phyloP scores from a whole-genome alignment of 2,113 vertebrate genomes.

The Heterotilapia buettikoferi region DNA sequence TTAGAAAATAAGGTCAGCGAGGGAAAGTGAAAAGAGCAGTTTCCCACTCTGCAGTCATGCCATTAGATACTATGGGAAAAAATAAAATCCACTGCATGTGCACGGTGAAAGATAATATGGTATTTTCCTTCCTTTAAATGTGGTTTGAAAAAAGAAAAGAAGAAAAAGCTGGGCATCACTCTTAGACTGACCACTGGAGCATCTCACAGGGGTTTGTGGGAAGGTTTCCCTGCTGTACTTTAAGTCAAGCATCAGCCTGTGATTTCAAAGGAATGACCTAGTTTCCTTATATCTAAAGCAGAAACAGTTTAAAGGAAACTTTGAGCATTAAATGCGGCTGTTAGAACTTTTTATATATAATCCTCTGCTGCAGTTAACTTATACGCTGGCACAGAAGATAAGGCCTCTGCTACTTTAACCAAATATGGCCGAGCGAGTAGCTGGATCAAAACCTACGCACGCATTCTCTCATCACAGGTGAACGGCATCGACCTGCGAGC shows the following conservation, averaged over 20 bases:
- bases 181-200: background rate
- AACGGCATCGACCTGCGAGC: constrained; percentile 87
- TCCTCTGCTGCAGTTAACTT: background rate
- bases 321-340: background rate
- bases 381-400: background rate
- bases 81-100: constrained; percentile 10
- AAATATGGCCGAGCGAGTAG: background rate
- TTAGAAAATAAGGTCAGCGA: constrained; percentile 39
- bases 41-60: background rate
- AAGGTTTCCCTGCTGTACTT: background rate
- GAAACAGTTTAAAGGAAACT: background rate
- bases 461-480: constrained; percentile 69
- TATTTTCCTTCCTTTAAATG: constrained; percentile 42
- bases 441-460: background rate
- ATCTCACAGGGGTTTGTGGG: background rate
- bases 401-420: background rate
- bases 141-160: constrained; percentile 1
- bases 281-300: background rate
- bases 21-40: constrained; percentile 13
- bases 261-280: background rate
- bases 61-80: constrained; percentile 10
- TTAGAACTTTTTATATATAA: background rate
- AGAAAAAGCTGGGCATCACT: background rate
- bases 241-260: background rate
- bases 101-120: constrained; percentile 35